Percentiles rank a stretch among this genome's conserved stretches.
phyloP scores from a whole-genome alignment of 2,888 invertebrate species.

The Malacosoma neustria region DNA sequence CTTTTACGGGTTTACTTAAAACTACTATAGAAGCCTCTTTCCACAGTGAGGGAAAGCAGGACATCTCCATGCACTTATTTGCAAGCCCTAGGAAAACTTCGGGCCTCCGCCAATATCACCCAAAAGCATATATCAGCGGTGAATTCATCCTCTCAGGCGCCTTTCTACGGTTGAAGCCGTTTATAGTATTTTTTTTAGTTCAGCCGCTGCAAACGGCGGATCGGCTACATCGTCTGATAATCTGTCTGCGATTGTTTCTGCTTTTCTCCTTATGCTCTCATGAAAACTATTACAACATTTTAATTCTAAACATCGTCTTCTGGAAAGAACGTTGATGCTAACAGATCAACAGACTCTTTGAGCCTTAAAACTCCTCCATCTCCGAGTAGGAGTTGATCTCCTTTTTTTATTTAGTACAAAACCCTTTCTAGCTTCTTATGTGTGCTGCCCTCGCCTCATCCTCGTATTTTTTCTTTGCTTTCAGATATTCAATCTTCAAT shows the following conservation, averaged over 20 bases:
- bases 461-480: conserved; percentile 4
- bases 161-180: conserved; percentile 5
- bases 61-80: no score
- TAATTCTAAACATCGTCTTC: not conserved
- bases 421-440: conserved; percentile 8
- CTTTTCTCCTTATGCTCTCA: not conserved
- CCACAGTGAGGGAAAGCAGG: no score
- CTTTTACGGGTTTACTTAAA: no score
- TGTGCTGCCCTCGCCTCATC: not conserved
- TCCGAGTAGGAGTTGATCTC: not conserved
- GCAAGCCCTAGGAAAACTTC: not conserved
- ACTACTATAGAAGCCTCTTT: no score
- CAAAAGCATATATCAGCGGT: conserved; percentile 5
- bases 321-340: conserved; percentile 6
- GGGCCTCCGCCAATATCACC: not conserved
- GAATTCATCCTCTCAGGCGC: conserved; percentile 6
- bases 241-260: not conserved
- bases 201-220: conserved; percentile 2
- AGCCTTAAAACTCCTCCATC: conserved; percentile 3
- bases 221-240: not conserved
- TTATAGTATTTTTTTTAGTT: conserved; percentile 1
- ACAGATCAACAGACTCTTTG: not conserved
- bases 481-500: conserved; percentile 4
- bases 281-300: conserved; percentile 1
- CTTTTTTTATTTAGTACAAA: conserved; percentile 10